Evolutionary conservation across 2,797 vertebrate genomes (phyloP).

Genomic region (Tenualosa ilisha): DNA sequence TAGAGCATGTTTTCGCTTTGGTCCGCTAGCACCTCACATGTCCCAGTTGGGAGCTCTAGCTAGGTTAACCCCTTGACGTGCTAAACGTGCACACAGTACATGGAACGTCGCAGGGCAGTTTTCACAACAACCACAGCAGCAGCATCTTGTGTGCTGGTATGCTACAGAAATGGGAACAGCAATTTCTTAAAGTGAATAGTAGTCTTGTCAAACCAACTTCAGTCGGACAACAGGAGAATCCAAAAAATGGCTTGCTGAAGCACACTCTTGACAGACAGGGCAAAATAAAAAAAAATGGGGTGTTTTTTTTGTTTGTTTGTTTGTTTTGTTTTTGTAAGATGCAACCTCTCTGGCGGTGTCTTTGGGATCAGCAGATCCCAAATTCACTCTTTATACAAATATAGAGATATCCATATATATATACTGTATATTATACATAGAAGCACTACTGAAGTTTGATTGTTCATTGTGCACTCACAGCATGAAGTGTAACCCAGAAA

Average conservation of each 20-base stretch:
- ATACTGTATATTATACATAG: slow-evolving; percentile 82
- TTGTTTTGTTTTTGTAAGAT: slow-evolving; percentile 40
- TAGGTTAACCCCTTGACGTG: background rate
- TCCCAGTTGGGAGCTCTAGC: background rate
- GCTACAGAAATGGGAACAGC: background rate
- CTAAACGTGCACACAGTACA: background rate
- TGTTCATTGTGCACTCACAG: slow-evolving; percentile 82
- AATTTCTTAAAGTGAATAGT: background rate
- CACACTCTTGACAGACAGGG: slow-evolving; percentile 22
- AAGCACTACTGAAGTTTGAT: slow-evolving; percentile 75
- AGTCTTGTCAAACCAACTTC: background rate
- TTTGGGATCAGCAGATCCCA: slow-evolving; percentile 65
- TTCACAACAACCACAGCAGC: background rate
- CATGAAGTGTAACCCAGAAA: slow-evolving; percentile 82
- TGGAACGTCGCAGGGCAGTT: background rate
- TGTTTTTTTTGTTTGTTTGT: background rate
- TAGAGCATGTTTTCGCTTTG: background rate
- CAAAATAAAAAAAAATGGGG: slow-evolving; percentile 35
- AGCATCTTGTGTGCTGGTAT: background rate
- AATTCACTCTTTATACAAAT: slow-evolving; percentile 73
- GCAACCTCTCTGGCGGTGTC: slow-evolving; percentile 56
- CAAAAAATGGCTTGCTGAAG: slow-evolving; percentile 19
- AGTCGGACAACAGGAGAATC: background rate
- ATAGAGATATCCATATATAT: slow-evolving; percentile 65
- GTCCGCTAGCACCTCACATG: background rate